Evolutionary conservation across 2,888 invertebrate genomes (phyloP), one percentile per base, ranked within the genome.

Genomic region (Criorhina ranunculi): DNA sequence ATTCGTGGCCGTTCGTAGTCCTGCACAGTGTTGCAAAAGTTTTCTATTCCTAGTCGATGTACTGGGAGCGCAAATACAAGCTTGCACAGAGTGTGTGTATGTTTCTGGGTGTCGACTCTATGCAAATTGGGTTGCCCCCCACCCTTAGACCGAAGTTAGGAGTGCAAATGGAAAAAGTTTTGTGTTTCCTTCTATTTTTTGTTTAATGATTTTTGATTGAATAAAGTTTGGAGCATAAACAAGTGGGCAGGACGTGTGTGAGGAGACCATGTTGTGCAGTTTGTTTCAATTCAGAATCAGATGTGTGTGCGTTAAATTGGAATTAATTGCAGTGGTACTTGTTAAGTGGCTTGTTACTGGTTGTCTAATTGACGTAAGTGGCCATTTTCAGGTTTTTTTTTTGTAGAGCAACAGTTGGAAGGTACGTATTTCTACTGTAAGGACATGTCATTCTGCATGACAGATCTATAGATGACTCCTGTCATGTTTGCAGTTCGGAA

Each of bases 161-260:
- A 49, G 51, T 67, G 75, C 24, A 80, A 80, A 75, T 80, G 60
- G 80, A 42, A 80, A 75, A 80, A 75, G 66, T 75, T 75, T 24
- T 24, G 24, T 4, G 24, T 24, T 24, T 24, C 24, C 24, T 24
- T 60, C 24, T 60, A 57, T 35, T 73, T 75, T 62, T 40, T 55
- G 42, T 64, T 73, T 76, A 81, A 81, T 76, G 81, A 64, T 76
- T 81, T 81, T 81, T 69, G 40, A 81, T 81, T 81, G 81, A 76
- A 81, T 69, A 76, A 81, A 76, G 64, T 81, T 81, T 66, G 55
- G 15, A 70, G 42, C 11, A 42, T 42, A 49, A 49, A 49, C 78
- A 49, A 72, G 59, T 59, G 49, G 46, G 29, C 29, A 33, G 7
- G 44, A 40, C 19, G 53, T 42, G 19, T 46, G 44, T 7, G 24